phyloP scores from a whole-genome alignment of 2,797 vertebrate genomes.

The Benthosema pterotum region DNA sequence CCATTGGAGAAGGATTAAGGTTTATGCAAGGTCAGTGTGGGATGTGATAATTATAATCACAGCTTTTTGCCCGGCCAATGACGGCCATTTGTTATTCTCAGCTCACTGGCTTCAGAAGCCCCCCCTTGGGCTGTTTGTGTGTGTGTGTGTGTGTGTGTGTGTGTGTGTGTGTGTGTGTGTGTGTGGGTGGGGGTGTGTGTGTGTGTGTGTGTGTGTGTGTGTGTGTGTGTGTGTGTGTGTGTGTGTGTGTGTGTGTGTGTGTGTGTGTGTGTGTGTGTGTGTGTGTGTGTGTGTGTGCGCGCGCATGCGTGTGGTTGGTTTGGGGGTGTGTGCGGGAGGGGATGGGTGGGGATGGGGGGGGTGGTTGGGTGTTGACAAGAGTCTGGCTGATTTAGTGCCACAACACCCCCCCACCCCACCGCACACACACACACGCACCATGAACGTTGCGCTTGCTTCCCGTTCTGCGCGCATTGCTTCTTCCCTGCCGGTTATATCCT shows the following conservation, averaged over 20 bases:
- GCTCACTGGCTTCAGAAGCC: constrained; percentile 93
- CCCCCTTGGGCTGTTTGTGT: constrained; percentile 35
- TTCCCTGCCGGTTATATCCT: background rate
- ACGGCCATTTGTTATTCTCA: constrained; percentile 99
- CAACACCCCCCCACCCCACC: constrained; percentile 51
- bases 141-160: too few relatives aligned
- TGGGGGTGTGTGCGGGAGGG: too few relatives aligned
- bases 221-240: too few relatives aligned
- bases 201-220: too few relatives aligned
- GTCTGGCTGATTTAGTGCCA: constrained; percentile 97
- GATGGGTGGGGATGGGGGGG: constrained; percentile 25
- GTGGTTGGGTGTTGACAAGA: constrained; percentile 92
- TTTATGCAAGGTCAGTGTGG: constrained; percentile 99
- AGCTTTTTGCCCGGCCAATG: constrained; percentile 99
- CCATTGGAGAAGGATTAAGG: constrained; percentile 99
- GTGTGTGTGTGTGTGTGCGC: too few relatives aligned
- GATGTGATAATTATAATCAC: constrained; percentile 99
- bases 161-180: too few relatives aligned
- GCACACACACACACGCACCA: constrained; percentile 12
- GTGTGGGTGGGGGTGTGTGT: too few relatives aligned
- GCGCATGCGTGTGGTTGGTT: too few relatives aligned
- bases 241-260: too few relatives aligned
- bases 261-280: too few relatives aligned
- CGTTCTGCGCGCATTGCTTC: constrained; percentile 22
- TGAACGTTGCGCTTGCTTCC: constrained; percentile 27